phyloP scores from a whole-genome alignment of 2,888 invertebrate genomes.

The Linyphia triangularis region DNA sequence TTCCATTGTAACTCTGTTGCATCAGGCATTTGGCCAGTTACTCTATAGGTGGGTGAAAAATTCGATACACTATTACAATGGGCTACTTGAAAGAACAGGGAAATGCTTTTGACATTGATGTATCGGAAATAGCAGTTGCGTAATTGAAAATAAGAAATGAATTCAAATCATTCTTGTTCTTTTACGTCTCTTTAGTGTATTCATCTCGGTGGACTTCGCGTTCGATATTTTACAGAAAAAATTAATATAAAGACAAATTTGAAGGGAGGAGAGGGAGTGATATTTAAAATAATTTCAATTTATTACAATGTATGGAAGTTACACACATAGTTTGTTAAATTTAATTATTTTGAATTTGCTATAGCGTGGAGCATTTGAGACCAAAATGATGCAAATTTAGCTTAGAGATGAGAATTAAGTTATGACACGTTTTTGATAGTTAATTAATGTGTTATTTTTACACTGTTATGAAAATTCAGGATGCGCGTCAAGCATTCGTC shows the following conservation, averaged over 20 bases:
- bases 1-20: not conserved
- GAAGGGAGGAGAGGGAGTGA: no score
- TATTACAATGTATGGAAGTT: no score
- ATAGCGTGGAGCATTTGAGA: no score
- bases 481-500: no score
- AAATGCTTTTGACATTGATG: conserved; percentile 61
- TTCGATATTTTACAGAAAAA: conserved; percentile 23
- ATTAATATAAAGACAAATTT: not conserved
- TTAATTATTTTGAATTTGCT: no score
- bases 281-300: no score
- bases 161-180: conserved; percentile 52
- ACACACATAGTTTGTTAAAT: no score
- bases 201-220: conserved; percentile 24
- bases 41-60: conserved; percentile 18
- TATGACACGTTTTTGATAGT: no score
- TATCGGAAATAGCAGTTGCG: conserved; percentile 43
- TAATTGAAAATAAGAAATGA: conserved; percentile 51
- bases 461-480: no score
- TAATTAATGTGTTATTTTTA: no score
- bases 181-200: conserved; percentile 12
- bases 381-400: no score
- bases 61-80: conserved; percentile 8
- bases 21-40: not conserved
- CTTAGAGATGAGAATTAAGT: no score
- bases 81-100: not conserved